A percentile compares a stretch with the other conserved stretches of the same genome.
phyloP scores from a whole-genome alignment of 2,113 vertebrate species.

The Dunckerocampus dactyliophorus region DNA sequence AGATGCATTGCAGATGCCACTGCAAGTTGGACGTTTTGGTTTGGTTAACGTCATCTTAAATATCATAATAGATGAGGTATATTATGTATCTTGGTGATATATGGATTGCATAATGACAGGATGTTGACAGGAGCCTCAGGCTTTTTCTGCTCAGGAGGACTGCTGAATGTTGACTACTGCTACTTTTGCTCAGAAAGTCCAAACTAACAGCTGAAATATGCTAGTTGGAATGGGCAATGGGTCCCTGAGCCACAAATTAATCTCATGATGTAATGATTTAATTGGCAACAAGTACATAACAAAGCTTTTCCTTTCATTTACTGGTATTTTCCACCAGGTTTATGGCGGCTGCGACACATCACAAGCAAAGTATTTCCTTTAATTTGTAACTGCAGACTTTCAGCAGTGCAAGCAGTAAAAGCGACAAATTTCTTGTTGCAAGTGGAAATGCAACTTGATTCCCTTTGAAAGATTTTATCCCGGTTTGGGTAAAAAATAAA shows the following conservation, averaged over 20 bases:
- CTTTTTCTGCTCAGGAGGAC: constrained; percentile 7
- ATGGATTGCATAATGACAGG: constrained; percentile 3
- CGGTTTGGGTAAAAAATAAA: too few relatives aligned
- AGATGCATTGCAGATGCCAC: constrained; percentile 20
- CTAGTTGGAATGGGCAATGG: neutral
- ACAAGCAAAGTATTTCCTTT: neutral
- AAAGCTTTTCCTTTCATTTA: constrained; percentile 15
- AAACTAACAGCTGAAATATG: constrained; percentile 14
- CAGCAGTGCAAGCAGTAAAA: neutral
- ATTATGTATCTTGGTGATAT: constrained; percentile 5
- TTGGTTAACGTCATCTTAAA: neutral
- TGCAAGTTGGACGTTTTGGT: constrained; percentile 10
- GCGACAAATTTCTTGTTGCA: neutral
- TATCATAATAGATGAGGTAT: neutral
- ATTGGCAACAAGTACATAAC: constrained; percentile 15
- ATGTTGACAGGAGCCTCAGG: neutral
- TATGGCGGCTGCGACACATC: constrained; percentile 14
- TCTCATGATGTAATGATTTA: constrained; percentile 10
- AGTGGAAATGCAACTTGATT: neutral
- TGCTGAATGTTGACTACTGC: constrained; percentile 7
- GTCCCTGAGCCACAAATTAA: constrained; percentile 4
- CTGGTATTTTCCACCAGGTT: constrained; percentile 21
- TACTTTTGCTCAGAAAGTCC: neutral
- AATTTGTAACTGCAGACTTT: neutral
- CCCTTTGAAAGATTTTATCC: neutral